A percentile compares a stretch with the other conserved stretches of the same genome.
Conservation (phyloP, 2,113 vertebrate genomes). For the Amazona guildingii region DNA sequence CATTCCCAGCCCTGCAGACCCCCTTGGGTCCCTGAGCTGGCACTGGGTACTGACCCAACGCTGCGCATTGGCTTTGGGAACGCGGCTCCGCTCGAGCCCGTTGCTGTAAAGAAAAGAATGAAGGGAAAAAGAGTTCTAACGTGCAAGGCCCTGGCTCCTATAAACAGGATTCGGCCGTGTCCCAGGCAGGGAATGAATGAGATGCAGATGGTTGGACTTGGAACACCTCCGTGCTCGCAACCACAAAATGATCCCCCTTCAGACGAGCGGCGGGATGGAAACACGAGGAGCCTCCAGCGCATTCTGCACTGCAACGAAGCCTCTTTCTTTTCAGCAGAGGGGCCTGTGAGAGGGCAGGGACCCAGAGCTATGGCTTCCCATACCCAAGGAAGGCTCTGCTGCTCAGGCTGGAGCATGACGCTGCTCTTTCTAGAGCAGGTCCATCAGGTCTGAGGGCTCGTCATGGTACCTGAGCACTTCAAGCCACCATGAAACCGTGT, state of each 20-base stretch:
- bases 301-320: not conserved
- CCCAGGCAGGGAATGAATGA: slow-evolving; percentile 42
- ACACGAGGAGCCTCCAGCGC: not conserved
- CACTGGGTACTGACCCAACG: rapidly evolving
- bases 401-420: not conserved
- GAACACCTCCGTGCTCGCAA: not conserved
- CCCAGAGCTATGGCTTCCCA: rapidly evolving
- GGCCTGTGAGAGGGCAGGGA: not conserved
- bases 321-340: not conserved
- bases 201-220: slow-evolving; percentile 24
- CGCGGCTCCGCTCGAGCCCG: not conserved
- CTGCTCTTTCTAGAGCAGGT: not conserved
- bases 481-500: rapidly evolving
- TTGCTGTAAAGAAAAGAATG: not conserved
- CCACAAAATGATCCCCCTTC: not conserved
- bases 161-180: slow-evolving; percentile 1
- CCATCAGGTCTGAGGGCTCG: not conserved
- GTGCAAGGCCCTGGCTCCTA: not conserved
- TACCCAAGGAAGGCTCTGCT: not conserved
- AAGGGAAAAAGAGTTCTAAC: not conserved
- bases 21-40: rapidly evolving
- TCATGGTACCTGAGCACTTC: rapidly evolving
- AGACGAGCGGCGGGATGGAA: not conserved
- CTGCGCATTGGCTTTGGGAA: not conserved
- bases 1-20: rapidly evolving